Conservation (phyloP, 1,140 invertebrate genomes). For the Conus betulinus region DNA sequence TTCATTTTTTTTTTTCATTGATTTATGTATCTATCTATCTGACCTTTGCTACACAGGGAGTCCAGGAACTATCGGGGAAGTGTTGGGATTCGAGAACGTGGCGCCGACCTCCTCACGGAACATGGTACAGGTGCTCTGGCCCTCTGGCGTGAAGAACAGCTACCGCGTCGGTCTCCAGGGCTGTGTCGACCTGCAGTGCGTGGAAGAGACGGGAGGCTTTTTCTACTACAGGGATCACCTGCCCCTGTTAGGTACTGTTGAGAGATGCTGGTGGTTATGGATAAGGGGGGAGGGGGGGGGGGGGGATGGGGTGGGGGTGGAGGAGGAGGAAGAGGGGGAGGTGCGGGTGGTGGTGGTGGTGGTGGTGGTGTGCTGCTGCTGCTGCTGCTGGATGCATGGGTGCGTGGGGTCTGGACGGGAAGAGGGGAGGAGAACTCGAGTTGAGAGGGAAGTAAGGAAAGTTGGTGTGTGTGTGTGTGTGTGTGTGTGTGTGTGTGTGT, state of each 20-base stretch:
- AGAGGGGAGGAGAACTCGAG: too few relatives aligned
- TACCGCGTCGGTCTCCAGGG: slow-evolving; percentile 88
- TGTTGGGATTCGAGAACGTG: slow-evolving; percentile 18
- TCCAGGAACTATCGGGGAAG: not conserved
- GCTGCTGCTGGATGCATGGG: slow-evolving; percentile 39
- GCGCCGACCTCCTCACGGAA: slow-evolving; percentile 78
- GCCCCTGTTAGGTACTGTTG: slow-evolving; percentile 81
- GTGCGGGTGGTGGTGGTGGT: too few relatives aligned
- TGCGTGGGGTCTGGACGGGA: not conserved
- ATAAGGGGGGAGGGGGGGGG: too few relatives aligned
- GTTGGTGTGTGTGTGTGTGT: not conserved
- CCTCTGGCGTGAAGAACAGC: slow-evolving; percentile 83
- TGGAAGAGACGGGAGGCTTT: slow-evolving; percentile 83
- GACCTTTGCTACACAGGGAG: not conserved
- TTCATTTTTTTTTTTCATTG: too few relatives aligned
- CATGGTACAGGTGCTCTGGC: slow-evolving; percentile 90
- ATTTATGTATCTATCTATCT: too few relatives aligned
- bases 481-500: slow-evolving; percentile 22
- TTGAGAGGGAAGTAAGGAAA: too few relatives aligned
- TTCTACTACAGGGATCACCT: slow-evolving; percentile 90
- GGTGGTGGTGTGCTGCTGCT: too few relatives aligned
- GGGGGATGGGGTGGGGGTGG: too few relatives aligned
- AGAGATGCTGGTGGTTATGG: too few relatives aligned
- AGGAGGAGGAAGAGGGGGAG: too few relatives aligned
- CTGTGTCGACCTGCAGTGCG: slow-evolving; percentile 88